These are phyloP conservation scores for Amblyjoppa fuscipennis DNA, from an alignment of 2,888 invertebrate species.

Conservation along the genomic window DNA sequence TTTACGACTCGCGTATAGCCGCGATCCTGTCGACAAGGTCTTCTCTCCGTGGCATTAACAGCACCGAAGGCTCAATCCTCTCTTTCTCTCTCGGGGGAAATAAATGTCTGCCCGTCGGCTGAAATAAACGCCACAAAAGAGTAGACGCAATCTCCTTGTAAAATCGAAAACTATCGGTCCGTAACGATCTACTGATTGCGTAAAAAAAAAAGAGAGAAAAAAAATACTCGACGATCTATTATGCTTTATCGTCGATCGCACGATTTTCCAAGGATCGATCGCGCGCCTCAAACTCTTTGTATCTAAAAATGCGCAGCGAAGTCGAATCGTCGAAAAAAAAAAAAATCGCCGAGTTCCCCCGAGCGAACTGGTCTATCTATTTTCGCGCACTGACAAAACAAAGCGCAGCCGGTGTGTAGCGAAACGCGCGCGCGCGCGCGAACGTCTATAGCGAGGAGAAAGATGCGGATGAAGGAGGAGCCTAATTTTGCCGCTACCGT, in stretches of 20 bases:
- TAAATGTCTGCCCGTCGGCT: not conserved
- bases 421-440: slow-evolving; percentile 7
- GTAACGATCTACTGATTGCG: not conserved
- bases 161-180: not conserved
- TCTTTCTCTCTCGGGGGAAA: not conserved
- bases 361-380: slow-evolving; percentile 29
- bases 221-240: not conserved
- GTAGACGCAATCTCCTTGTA: not conserved
- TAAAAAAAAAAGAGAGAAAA: not conserved
- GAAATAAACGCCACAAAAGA: not conserved
- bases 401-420: slow-evolving; percentile 19
- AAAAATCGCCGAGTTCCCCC: not conserved
- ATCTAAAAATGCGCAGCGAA: slow-evolving; percentile 20
- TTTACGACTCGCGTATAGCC: slow-evolving; percentile 58
- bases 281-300: not conserved
- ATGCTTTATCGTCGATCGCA: not conserved
- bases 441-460: not conserved
- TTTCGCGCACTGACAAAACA: slow-evolving; percentile 37
- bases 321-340: not conserved
- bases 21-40: slow-evolving; percentile 70
- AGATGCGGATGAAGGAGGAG: slow-evolving; percentile 3
- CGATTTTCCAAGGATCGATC: not conserved
- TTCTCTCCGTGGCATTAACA: slow-evolving; percentile 47
- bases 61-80: not conserved
- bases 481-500: not conserved